These are phyloP conservation scores for Caenorhabditis imperialis DNA, from an alignment of 2,888 invertebrate genomes.

Conservation along the genomic window DNA sequence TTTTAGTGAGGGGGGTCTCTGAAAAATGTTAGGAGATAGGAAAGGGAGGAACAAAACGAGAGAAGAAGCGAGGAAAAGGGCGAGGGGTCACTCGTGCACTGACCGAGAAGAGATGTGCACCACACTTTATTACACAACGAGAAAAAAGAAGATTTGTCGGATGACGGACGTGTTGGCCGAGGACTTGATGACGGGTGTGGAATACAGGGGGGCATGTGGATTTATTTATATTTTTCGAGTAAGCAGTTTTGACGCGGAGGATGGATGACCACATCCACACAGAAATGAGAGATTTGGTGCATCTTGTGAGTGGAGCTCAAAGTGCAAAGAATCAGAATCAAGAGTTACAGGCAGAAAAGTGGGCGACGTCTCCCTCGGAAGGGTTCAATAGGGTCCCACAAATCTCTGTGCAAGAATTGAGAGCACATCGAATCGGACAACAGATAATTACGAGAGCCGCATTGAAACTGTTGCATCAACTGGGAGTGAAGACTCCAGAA, in stretches of 20 bases:
- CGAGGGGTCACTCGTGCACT: conserved; percentile 10
- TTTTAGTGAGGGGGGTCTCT: conserved; percentile 9
- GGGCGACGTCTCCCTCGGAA: not conserved
- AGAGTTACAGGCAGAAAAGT: conserved; percentile 21
- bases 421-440: conserved; percentile 4
- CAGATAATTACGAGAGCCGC: conserved; percentile 30
- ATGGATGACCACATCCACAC: conserved; percentile 7
- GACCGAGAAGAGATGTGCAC: conserved; percentile 2
- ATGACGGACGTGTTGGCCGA: not conserved
- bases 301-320: conserved; percentile 1
- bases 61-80: conserved; percentile 6
- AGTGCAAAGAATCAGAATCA: not conserved
- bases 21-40: conserved; percentile 35
- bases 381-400: conserved; percentile 25
- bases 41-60: conserved; percentile 6
- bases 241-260: too few relatives aligned
- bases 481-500: conserved; percentile 13
- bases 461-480: conserved; percentile 16
- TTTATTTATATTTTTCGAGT: too few relatives aligned
- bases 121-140: not conserved
- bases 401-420: conserved; percentile 5
- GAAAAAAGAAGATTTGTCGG: too few relatives aligned
- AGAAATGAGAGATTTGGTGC: conserved; percentile 32
- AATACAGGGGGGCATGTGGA: too few relatives aligned
- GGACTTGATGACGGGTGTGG: too few relatives aligned